Percentiles rank a stretch among this genome's conserved stretches.
Conservation (phyloP, 2,888 invertebrate genomes). For the Lasius fuliginosus region DNA sequence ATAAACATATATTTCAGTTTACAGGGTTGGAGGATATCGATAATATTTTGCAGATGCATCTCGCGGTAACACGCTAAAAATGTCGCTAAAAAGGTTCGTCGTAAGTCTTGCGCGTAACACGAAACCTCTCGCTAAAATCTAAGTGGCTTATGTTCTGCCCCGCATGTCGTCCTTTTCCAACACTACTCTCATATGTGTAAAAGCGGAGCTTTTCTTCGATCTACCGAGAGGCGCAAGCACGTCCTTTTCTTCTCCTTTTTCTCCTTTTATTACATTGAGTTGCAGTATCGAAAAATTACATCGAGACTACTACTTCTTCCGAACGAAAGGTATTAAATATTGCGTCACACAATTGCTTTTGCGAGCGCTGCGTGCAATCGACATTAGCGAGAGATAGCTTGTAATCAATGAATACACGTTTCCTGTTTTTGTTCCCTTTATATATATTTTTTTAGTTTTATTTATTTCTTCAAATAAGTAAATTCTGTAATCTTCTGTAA, state of each 20-base stretch:
- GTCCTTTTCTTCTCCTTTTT: neutral
- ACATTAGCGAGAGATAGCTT: neutral
- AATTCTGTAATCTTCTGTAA: too few relatives aligned
- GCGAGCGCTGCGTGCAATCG: conserved; percentile 9
- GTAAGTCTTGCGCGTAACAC: conserved; percentile 19
- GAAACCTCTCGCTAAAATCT: conserved; percentile 39
- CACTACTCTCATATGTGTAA: neutral
- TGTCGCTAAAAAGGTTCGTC: neutral
- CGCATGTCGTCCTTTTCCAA: neutral
- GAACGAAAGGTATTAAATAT: conserved; percentile 40
- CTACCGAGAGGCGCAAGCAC: conserved; percentile 1
- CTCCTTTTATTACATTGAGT: conserved; percentile 11
- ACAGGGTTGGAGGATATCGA: neutral
- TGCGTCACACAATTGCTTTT: conserved; percentile 8
- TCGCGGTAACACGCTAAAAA: conserved; percentile 8
- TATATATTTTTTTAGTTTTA: neutral
- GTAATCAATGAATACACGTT: neutral
- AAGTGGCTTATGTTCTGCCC: conserved; percentile 33
- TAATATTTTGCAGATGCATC: neutral
- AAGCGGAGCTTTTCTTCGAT: conserved; percentile 28
- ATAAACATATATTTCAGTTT: neutral
- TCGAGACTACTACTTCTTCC: conserved; percentile 2
- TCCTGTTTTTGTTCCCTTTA: neutral
- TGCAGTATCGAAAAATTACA: conserved; percentile 31
- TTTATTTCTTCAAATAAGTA: too few relatives aligned